Conservation (phyloP, 2,113 vertebrate genomes). For the Cephalopholis sonnerati region DNA sequence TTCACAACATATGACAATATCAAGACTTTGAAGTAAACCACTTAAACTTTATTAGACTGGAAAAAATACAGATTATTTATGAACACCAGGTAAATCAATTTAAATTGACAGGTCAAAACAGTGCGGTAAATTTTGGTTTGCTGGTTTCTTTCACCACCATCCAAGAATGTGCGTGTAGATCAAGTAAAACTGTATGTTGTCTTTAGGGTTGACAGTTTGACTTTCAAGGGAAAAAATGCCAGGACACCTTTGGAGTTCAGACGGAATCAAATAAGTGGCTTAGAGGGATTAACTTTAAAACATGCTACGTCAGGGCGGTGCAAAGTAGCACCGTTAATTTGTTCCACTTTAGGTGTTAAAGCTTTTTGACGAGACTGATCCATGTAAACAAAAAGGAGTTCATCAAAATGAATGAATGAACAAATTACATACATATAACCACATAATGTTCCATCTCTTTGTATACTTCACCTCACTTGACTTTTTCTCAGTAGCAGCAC, state of each 20-base stretch:
- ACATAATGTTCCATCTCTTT: neutral
- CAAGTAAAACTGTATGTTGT: neutral
- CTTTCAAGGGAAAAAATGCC: slow-evolving; percentile 20
- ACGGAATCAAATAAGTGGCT: slow-evolving; percentile 31
- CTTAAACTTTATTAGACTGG: neutral
- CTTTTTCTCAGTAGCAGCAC: neutral
- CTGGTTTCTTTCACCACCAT: neutral
- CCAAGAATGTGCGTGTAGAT: neutral
- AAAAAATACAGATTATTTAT: neutral
- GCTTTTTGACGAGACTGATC: slow-evolving; percentile 10
- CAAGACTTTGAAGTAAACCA: neutral
- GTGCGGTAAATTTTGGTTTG: neutral
- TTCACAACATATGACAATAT: slow-evolving; percentile 20
- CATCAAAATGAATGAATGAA: slow-evolving; percentile 5
- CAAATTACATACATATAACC: neutral
- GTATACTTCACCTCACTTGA: neutral
- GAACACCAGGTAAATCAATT: neutral
- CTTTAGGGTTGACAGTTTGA: neutral
- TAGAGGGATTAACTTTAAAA: slow-evolving; percentile 43
- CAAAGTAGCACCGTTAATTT: slow-evolving; percentile 8
- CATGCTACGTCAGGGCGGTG: neutral
- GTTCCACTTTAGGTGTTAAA: slow-evolving; percentile 10
- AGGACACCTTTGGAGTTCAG: slow-evolving; percentile 18
- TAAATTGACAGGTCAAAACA: neutral
- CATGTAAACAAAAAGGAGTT: neutral